Percentiles rank a stretch among this genome's conserved stretches.
Evolutionary conservation across 37 sponge, comb jelly and placozoan species (phyloP).

Genomic region (Spongilla lacustris): DNA sequence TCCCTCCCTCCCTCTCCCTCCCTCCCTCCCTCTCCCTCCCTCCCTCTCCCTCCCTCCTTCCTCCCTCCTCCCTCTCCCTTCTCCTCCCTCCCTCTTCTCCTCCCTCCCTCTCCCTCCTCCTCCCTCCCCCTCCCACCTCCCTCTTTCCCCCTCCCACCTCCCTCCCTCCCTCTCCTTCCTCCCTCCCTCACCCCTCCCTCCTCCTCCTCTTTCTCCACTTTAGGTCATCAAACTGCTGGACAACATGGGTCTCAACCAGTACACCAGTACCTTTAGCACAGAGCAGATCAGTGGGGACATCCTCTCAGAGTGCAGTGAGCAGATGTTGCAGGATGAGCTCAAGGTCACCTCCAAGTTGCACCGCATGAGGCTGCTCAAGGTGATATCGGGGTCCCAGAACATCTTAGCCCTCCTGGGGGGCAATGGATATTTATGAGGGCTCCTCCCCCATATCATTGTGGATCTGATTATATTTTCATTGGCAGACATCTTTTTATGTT

Average conservation of each 20-base stretch:
- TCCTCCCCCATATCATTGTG: too few species aligned
- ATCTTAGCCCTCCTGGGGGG: neutral
- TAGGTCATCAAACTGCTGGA: conserved; percentile 44
- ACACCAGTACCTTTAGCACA: conserved; percentile 18
- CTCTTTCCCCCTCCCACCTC: neutral
- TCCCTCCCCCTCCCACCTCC: neutral
- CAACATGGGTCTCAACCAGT: conserved; percentile 41
- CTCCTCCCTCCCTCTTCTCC: neutral
- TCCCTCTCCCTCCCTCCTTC: neutral
- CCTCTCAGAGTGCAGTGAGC: conserved; percentile 41
- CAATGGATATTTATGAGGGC: neutral
- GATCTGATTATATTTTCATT: too few species aligned
- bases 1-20: neutral
- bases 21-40: neutral
- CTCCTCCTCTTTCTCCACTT: neutral
- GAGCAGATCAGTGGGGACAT: conserved; percentile 60
- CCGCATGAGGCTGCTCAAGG: conserved; percentile 26
- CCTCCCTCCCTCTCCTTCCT: neutral
- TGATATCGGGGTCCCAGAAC: conserved; percentile 25
- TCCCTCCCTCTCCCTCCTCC: neutral
- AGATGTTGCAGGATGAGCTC: conserved; percentile 30
- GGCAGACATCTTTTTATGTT: too few species aligned
- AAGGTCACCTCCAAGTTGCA: conserved; percentile 46
- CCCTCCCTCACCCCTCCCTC: neutral
- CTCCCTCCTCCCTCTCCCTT: neutral